Evolutionary conservation across 1,140 invertebrate genomes (phyloP).

Genomic region (Trichonephila inaurata): DNA sequence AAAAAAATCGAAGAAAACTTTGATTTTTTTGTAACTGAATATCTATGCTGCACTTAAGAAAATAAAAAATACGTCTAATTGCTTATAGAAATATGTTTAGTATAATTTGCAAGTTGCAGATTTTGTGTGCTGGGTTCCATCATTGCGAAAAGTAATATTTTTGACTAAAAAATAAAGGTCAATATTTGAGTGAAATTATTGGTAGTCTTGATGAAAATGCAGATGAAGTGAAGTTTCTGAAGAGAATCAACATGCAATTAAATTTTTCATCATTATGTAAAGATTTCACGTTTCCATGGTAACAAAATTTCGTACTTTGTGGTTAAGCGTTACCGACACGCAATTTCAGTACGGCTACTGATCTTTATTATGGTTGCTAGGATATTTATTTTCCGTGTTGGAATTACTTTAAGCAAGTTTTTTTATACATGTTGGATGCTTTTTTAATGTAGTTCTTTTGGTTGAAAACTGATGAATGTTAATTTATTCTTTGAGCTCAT

Average conservation of each 20-base stretch:
- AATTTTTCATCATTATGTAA: conserved; percentile 10
- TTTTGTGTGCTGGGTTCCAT: too few species aligned
- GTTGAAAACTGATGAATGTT: not conserved
- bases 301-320: not conserved
- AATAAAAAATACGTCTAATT: too few species aligned
- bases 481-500: not conserved
- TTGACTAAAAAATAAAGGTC: not conserved
- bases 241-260: not conserved
- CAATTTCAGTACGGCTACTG: not conserved
- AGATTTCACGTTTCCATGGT: not conserved
- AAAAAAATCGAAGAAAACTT: too few species aligned
- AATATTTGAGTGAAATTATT: not conserved
- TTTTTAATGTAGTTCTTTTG: not conserved
- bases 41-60: too few species aligned
- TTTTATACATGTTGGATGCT: not conserved
- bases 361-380: not conserved
- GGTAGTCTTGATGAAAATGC: not conserved
- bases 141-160: too few species aligned
- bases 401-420: not conserved
- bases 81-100: too few species aligned
- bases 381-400: not conserved
- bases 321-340: conserved; percentile 3
- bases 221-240: not conserved
- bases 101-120: too few species aligned
- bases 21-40: too few species aligned